Percentiles rank a stretch among this genome's conserved stretches.
Evolutionary conservation across 2,888 invertebrate species (phyloP).

Genomic region (Ichneumon xanthorius): DNA sequence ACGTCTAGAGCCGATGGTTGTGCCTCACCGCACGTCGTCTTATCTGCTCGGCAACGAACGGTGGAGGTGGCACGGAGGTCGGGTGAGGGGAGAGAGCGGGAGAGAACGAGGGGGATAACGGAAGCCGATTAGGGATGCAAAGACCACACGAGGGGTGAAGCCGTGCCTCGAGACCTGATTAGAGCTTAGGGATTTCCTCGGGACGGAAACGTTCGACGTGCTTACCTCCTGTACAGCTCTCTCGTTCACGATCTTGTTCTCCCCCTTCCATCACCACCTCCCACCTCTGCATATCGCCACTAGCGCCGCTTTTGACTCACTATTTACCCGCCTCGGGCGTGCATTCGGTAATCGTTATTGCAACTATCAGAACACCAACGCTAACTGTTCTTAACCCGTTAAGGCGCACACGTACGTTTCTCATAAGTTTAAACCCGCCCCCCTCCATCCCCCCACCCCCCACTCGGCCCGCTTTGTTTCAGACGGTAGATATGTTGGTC

Average conservation of each 20-base stretch:
- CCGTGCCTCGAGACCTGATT: conserved; percentile 53
- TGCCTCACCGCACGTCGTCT: conserved; percentile 25
- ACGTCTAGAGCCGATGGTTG: too few species aligned
- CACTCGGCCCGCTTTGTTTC: too few species aligned
- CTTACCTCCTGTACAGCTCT: not conserved
- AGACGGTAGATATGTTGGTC: too few species aligned
- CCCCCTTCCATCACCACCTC: not conserved
- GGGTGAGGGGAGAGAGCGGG: not conserved
- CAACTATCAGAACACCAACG: conserved; percentile 8
- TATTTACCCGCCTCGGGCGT: not conserved
- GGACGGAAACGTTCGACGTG: conserved; percentile 52
- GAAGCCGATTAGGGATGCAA: conserved; percentile 58
- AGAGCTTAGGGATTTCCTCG: conserved; percentile 49
- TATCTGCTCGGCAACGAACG: conserved; percentile 29
- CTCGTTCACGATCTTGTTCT: not conserved
- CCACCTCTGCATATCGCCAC: not conserved
- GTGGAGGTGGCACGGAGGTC: not conserved
- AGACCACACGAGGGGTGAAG: conserved; percentile 52
- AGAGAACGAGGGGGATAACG: conserved; percentile 38
- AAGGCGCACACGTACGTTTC: conserved; percentile 45
- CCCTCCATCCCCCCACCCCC: too few species aligned
- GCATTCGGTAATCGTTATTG: conserved; percentile 41
- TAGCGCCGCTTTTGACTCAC: conserved; percentile 9
- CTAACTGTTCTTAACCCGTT: not conserved
- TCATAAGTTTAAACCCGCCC: not conserved